Base-by-base conservation (phyloP, 2,113 vertebrate genomes). In the Elephas maximus region DNA sequence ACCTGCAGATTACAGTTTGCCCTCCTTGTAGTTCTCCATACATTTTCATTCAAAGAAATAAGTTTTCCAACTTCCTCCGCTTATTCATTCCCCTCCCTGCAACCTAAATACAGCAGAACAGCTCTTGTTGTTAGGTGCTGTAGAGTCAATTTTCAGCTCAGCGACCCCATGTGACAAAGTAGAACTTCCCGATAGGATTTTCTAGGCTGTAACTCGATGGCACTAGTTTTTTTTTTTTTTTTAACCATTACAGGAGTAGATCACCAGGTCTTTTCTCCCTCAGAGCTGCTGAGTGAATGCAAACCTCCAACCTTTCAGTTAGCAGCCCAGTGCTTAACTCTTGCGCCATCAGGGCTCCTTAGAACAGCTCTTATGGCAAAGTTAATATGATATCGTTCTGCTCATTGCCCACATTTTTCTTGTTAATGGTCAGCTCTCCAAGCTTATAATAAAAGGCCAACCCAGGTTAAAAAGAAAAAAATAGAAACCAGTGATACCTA, bases 371-470 rank as follows among this genome's bases (percentile, higher is more conserved):
- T 57, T 57, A 57, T 85, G 21, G 53, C 74, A 53, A 24, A 73
- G 28, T 28, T 73, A 23, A 15, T 37, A 28, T 44, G 17, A 71
- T 92, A 78, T 79, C 73, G 53, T 78, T 63, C 15, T 53, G 86
- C 63, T 85, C 79, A 90, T 41, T 37, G 9, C 33, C 33, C 8
- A 53, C 65, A 65, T 85, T 80, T 79, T 69, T 89, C 82, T 95
- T 80, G 10, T 65, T 44, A 20, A n/a, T 30, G 28, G 51, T 41
- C 60, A 82, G 78, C 24, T 88, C 71, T 92, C 33, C 81, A 79
- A 71, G 24, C 73, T 71, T 62, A 73, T 18, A 95, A 69, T 48
- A 71, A 79, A 87, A 79, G 93, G 41, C 74, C 81, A 86, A 69
- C 83, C 48, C 24, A 33, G 30, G 48, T 41, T 62, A 65, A 84